Evolutionary conservation across 2,113 vertebrate genomes (phyloP).

Genomic region (Pantherophis guttatus): DNA sequence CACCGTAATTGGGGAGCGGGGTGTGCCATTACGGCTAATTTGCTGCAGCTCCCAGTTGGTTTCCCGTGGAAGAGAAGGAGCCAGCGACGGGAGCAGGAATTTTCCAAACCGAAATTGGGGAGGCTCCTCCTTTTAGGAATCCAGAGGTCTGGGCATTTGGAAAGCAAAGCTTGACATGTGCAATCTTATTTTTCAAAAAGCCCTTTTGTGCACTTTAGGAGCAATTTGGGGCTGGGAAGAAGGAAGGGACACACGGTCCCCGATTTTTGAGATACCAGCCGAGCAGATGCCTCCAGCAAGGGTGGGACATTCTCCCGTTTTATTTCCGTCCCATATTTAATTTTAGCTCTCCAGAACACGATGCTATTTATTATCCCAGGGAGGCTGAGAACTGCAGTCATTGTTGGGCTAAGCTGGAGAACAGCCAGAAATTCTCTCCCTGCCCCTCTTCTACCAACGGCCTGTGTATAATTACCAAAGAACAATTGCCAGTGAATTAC

Average conservation of each 20-base stretch:
- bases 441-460: slow-evolving; percentile 6
- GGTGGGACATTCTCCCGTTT: slow-evolving; percentile 28
- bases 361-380: slow-evolving; percentile 45
- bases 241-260: neutral
- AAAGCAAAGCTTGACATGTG: neutral
- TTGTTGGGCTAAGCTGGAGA: slow-evolving; percentile 33
- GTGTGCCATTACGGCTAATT: neutral
- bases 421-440: slow-evolving; percentile 29
- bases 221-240: neutral
- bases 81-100: neutral
- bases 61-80: neutral
- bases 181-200: too few species aligned
- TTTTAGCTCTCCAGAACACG: slow-evolving; percentile 44
- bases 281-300: neutral
- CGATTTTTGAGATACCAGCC: neutral
- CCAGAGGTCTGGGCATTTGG: neutral
- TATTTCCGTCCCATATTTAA: slow-evolving; percentile 50
- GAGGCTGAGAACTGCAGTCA: slow-evolving; percentile 30
- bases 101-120: neutral
- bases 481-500: neutral
- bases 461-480: slow-evolving; percentile 28
- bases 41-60: neutral
- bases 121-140: too few species aligned
- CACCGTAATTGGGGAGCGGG: too few species aligned
- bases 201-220: neutral